A percentile compares a stretch with the other conserved stretches of the same genome.
phyloP scores from a whole-genome alignment of 2,888 invertebrate species.

The Heliconius cydno region DNA sequence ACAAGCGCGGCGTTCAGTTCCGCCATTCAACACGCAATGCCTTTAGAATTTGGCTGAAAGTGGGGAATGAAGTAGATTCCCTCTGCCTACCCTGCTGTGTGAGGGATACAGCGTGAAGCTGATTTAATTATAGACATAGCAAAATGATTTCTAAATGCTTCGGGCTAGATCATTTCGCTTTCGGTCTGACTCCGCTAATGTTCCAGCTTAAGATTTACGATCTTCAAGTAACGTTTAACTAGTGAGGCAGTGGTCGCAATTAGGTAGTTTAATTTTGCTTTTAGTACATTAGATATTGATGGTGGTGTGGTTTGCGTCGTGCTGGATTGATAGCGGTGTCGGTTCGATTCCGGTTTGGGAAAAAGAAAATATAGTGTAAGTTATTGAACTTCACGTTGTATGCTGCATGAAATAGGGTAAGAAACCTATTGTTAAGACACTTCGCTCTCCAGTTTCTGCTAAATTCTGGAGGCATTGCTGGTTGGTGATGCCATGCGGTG shows the following conservation, averaged over 20 bases:
- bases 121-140: constrained; percentile 13
- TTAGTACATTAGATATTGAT: constrained; percentile 1
- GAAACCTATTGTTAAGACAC: neutral
- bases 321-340: neutral
- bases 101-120: too few species aligned
- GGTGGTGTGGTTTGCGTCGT: neutral
- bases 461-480: neutral
- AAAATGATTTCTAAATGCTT: constrained; percentile 37
- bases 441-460: too few species aligned
- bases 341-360: neutral
- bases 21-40: too few species aligned
- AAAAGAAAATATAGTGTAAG: too few species aligned
- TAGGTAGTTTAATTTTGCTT: constrained; percentile 18
- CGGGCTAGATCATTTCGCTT: constrained; percentile 31
- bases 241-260: constrained; percentile 30
- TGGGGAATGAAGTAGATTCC: too few species aligned
- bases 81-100: too few species aligned
- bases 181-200: constrained; percentile 36
- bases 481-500: too few species aligned
- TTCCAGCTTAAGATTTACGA: constrained; percentile 44
- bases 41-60: too few species aligned
- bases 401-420: neutral
- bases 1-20: too few species aligned
- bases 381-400: neutral
- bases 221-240: constrained; percentile 34